A percentile compares a stretch with the other conserved stretches of the same genome.
phyloP scores from a whole-genome alignment of 2,797 vertebrate species.

The Schizopygopsis malacanthus region DNA sequence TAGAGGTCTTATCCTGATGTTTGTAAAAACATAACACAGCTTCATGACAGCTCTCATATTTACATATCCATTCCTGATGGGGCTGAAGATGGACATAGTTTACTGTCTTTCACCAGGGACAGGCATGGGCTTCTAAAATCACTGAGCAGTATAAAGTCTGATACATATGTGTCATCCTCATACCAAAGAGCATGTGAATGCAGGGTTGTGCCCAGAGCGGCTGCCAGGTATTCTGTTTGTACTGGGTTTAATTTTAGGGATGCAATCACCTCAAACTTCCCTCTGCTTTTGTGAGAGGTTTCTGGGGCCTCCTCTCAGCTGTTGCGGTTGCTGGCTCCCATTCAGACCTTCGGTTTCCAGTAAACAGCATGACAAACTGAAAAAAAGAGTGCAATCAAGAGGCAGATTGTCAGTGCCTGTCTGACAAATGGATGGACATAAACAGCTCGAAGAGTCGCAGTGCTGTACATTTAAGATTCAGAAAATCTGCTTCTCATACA shows the following conservation, averaged over 20 bases:
- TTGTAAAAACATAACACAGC: not conserved
- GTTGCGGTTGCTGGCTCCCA: constrained; percentile 58
- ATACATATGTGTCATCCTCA: constrained; percentile 11
- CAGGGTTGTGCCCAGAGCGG: constrained; percentile 33
- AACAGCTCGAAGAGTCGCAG: constrained; percentile 16
- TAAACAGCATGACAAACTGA: constrained; percentile 59
- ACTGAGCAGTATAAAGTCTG: constrained; percentile 18
- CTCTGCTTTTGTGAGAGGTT: constrained; percentile 53
- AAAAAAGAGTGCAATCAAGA: constrained; percentile 39
- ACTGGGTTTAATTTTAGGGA: constrained; percentile 63
- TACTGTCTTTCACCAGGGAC: constrained; percentile 1
- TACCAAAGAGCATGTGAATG: constrained; percentile 55
- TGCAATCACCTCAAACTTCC: constrained; percentile 49
- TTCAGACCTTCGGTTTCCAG: constrained; percentile 58
- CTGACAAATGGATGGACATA: constrained; percentile 41
- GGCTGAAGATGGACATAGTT: constrained; percentile 2
- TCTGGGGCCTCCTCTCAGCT: constrained; percentile 62
- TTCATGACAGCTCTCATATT: constrained; percentile 9
- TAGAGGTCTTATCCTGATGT: constrained; percentile 9
- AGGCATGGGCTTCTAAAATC: constrained; percentile 7
- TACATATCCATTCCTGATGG: not conserved
- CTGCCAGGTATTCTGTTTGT: constrained; percentile 62
- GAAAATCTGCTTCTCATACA: not conserved
- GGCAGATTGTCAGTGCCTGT: constrained; percentile 23
- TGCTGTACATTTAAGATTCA: not conserved